A percentile compares a stretch with the other conserved stretches of the same genome.
These are phyloP conservation scores for Moxostoma hubbsi DNA, from an alignment of 2,797 vertebrate genomes.

Conservation along the genomic window DNA sequence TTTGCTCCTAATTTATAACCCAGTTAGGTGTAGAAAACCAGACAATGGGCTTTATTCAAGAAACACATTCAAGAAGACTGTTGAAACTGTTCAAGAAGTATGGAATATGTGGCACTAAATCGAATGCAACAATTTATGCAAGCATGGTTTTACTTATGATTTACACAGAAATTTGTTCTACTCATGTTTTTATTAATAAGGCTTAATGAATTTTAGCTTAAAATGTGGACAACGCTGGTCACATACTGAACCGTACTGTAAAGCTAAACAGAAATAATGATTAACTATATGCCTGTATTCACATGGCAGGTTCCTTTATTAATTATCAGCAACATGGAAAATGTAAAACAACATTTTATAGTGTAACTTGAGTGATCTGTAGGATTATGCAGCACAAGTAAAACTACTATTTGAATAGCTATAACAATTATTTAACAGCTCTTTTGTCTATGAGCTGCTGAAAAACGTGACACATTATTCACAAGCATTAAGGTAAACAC, in stretches of 20 bases:
- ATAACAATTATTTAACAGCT: slow-evolving; percentile 1
- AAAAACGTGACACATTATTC: slow-evolving; percentile 69
- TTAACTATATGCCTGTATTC: background rate
- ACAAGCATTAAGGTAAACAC: slow-evolving; percentile 56
- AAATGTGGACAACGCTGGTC: background rate
- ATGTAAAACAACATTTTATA: background rate
- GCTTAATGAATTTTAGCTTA: background rate
- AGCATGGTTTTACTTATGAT: too few species aligned
- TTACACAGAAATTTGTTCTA: too few species aligned
- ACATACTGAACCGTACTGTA: background rate
- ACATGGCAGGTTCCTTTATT: background rate
- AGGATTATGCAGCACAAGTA: background rate
- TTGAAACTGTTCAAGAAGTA: too few species aligned
- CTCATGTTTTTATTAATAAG: too few species aligned
- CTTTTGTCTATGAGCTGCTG: slow-evolving; percentile 23
- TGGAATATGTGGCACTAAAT: too few species aligned
- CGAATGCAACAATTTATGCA: too few species aligned
- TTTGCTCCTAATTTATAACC: background rate
- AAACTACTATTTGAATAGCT: slow-evolving; percentile 21
- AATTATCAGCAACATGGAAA: background rate
- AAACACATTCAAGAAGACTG: too few species aligned
- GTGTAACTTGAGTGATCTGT: background rate
- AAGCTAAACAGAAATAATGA: background rate
- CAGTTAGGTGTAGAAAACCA: background rate
- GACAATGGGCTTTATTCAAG: background rate